These are phyloP conservation scores for Gasterosteus nipponicus DNA, from an alignment of 2,113 vertebrate genomes.

Conservation along the genomic window DNA sequence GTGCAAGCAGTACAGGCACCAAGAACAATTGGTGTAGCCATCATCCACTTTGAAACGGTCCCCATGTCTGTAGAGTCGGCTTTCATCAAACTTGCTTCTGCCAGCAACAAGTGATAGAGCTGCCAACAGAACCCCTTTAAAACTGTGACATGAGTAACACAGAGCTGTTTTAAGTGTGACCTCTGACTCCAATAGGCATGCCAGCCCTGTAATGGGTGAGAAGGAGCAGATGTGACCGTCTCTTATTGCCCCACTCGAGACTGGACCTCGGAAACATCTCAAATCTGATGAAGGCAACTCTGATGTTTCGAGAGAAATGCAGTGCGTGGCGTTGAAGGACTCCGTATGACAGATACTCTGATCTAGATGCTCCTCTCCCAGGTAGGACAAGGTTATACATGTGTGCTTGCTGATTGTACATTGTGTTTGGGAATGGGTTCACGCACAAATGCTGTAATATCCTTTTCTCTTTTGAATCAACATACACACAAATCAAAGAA, in stretches of 20 bases:
- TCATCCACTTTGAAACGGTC: not conserved
- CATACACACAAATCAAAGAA: conserved; percentile 56
- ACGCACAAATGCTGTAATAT: conserved; percentile 36
- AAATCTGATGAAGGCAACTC: conserved; percentile 37
- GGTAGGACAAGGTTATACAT: conserved; percentile 29
- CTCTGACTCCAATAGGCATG: conserved; percentile 33
- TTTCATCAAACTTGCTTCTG: not conserved
- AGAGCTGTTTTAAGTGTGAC: conserved; percentile 29
- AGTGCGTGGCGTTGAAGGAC: conserved; percentile 33
- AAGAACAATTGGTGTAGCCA: not conserved
- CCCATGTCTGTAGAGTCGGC: not conserved
- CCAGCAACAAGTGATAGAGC: conserved; percentile 2
- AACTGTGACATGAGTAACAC: conserved; percentile 6
- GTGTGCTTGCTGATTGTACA: not conserved
- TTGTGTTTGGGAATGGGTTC: conserved; percentile 11
- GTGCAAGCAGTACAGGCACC: not conserved
- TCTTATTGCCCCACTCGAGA: conserved; percentile 31
- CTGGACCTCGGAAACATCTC: conserved; percentile 27
- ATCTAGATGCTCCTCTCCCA: conserved; percentile 37
- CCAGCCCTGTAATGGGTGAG: conserved; percentile 24
- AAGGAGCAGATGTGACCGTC: conserved; percentile 37
- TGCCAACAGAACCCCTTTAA: not conserved
- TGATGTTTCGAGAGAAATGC: conserved; percentile 28
- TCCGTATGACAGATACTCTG: conserved; percentile 30
- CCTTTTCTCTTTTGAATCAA: conserved; percentile 55